phyloP scores from a whole-genome alignment of 2,888 invertebrate species.

The Drosophila siamana region DNA sequence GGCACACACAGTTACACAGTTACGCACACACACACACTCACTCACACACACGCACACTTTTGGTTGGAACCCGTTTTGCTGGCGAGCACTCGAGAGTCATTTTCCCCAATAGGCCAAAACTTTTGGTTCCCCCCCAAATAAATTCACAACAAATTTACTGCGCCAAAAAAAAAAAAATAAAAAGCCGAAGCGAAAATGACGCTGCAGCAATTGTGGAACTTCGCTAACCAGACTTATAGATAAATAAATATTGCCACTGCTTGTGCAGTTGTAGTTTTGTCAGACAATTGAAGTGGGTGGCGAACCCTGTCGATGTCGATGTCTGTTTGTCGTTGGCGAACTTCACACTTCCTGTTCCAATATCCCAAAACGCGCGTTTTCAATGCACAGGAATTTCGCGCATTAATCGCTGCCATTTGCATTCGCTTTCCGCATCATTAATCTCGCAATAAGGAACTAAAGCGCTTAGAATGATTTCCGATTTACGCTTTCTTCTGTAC shows the following conservation, averaged over 20 bases:
- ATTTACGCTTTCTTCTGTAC: not conserved
- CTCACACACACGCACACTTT: conserved; percentile 3
- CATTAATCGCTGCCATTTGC: not conserved
- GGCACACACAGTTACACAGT: conserved; percentile 32
- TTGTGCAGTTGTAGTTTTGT: conserved; percentile 17
- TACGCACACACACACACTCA: conserved; percentile 14
- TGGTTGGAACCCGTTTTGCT: conserved; percentile 31
- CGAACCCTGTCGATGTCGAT: conserved; percentile 13
- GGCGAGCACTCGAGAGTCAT: conserved; percentile 18
- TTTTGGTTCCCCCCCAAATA: conserved; percentile 53
- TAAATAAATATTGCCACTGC: conserved; percentile 7
- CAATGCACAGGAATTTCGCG: conserved; percentile 1
- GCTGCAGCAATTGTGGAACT: conserved; percentile 21
- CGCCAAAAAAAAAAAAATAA: conserved; percentile 38
- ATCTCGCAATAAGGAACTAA: conserved; percentile 2
- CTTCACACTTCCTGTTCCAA: conserved; percentile 23
- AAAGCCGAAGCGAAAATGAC: conserved; percentile 19
- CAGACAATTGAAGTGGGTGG: conserved; percentile 53
- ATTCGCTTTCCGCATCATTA: conserved; percentile 7
- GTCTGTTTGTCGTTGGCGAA: conserved; percentile 5
- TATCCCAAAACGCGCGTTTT: conserved; percentile 15
- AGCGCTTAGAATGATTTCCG: not conserved
- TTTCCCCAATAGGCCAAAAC: conserved; percentile 64
- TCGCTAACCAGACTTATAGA: conserved; percentile 21
- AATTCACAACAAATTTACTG: conserved; percentile 62